A percentile compares a stretch with the other conserved stretches of the same genome.
Conservation (phyloP, 1,140 invertebrate genomes). For the Orchestia grillus region DNA sequence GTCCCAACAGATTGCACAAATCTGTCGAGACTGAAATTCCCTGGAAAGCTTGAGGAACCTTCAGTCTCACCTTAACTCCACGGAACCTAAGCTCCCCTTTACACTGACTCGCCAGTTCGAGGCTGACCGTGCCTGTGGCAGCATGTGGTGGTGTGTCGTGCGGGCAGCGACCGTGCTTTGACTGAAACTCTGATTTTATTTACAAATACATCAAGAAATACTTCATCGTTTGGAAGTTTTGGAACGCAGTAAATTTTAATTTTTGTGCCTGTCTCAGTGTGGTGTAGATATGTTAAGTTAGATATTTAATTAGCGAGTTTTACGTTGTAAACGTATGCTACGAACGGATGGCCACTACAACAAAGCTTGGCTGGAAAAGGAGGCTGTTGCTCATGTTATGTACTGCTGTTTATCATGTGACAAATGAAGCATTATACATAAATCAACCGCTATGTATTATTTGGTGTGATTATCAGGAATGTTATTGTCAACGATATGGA, state of each 20-base stretch:
- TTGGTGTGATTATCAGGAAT: too few species aligned
- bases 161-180: not conserved
- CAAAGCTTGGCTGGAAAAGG: not conserved
- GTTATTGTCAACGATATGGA: too few species aligned
- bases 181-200: not conserved
- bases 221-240: not conserved
- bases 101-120: not conserved
- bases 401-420: not conserved
- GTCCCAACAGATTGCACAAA: not conserved
- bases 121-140: not conserved
- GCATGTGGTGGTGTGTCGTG: not conserved
- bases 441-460: not conserved
- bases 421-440: not conserved
- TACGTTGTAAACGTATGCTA: not conserved
- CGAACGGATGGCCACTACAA: not conserved
- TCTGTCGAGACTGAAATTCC: not conserved
- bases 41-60: not conserved
- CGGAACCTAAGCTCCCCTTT: constrained; percentile 22
- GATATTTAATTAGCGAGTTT: not conserved
- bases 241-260: not conserved
- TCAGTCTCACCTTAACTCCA: not conserved
- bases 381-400: not conserved
- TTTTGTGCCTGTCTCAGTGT: not conserved
- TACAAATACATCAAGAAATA: not conserved
- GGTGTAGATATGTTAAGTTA: not conserved